These are phyloP conservation scores for Augiades crinisus DNA, from an alignment of 2,888 invertebrate genomes.

Conservation along the genomic window DNA sequence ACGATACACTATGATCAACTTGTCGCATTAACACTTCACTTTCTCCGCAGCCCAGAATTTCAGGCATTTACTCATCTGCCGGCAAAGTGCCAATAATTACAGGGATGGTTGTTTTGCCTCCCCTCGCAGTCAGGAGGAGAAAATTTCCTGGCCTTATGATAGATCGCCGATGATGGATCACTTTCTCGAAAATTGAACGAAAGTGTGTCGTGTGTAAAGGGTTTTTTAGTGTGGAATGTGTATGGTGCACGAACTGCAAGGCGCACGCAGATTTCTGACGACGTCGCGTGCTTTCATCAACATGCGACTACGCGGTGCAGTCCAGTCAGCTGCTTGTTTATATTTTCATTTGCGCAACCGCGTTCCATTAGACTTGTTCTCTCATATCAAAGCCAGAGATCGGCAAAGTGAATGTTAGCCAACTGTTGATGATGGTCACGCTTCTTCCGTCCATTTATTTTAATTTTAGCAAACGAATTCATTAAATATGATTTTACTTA, in stretches of 20 bases:
- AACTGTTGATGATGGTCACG: no score
- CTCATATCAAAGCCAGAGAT: conserved; percentile 39
- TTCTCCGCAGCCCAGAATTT: conserved; percentile 75
- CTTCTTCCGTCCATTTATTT: no score
- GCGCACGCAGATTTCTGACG: conserved; percentile 42
- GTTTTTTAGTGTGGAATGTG: conserved; percentile 57
- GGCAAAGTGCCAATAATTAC: conserved; percentile 69
- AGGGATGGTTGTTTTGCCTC: conserved; percentile 49
- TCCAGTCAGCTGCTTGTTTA: conserved; percentile 51
- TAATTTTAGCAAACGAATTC: no score
- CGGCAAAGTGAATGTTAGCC: not conserved
- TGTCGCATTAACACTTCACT: conserved; percentile 78
- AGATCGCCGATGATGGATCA: conserved; percentile 70
- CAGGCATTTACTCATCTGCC: conserved; percentile 78
- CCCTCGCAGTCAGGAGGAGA: conserved; percentile 59
- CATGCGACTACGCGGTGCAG: conserved; percentile 28
- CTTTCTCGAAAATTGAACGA: conserved; percentile 77
- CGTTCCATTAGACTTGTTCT: conserved; percentile 47
- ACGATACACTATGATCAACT: conserved; percentile 68
- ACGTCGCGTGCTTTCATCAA: conserved; percentile 58
- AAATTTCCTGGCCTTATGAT: conserved; percentile 62
- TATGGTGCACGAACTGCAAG: conserved; percentile 32
- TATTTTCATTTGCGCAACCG: conserved; percentile 42
- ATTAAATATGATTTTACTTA: no score
- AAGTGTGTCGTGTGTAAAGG: conserved; percentile 72